A percentile compares a stretch with the other conserved stretches of the same genome.
phyloP scores from a whole-genome alignment of 2,888 invertebrate genomes.

The Empis livida region DNA sequence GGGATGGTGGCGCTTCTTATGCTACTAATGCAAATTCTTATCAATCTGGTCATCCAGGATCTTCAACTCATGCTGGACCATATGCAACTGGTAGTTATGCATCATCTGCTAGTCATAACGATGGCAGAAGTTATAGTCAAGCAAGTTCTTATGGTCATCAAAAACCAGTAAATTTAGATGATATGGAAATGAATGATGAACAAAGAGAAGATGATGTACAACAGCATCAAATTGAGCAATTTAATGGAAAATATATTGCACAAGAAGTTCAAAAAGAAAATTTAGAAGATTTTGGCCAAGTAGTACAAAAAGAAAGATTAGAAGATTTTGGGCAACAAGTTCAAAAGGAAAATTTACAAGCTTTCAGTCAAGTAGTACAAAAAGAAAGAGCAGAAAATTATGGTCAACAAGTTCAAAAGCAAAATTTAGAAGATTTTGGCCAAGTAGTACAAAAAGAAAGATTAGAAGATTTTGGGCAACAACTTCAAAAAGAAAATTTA shows the following conservation, averaged over 20 bases:
- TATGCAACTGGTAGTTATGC: slow-evolving; percentile 3
- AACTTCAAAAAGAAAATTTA: slow-evolving; percentile 12
- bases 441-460: slow-evolving; percentile 5
- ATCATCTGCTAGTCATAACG: slow-evolving; percentile 1
- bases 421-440: too few species aligned
- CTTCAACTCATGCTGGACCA: slow-evolving; percentile 2
- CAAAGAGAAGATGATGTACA: slow-evolving; percentile 8
- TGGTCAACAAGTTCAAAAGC: slow-evolving; percentile 1
- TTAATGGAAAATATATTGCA: slow-evolving; percentile 8
- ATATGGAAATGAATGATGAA: slow-evolving; percentile 6
- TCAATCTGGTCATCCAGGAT: slow-evolving; percentile 2
- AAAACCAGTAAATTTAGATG: slow-evolving; percentile 1
- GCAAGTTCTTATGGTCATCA: background rate
- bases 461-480: slow-evolving; percentile 14
- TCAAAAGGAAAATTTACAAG: background rate
- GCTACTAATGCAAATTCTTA: slow-evolving; percentile 1
- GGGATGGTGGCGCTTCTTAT: background rate
- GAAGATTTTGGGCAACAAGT: background rate
- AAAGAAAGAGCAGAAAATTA: too few species aligned
- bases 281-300: slow-evolving; percentile 14
- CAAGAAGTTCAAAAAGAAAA: slow-evolving; percentile 12
- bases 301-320: background rate
- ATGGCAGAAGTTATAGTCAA: slow-evolving; percentile 5
- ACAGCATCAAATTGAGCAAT: slow-evolving; percentile 11
- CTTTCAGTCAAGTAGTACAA: background rate